Evolutionary conservation across 2,113 vertebrate species (phyloP).

Genomic region (Mesocricetus auratus): DNA sequence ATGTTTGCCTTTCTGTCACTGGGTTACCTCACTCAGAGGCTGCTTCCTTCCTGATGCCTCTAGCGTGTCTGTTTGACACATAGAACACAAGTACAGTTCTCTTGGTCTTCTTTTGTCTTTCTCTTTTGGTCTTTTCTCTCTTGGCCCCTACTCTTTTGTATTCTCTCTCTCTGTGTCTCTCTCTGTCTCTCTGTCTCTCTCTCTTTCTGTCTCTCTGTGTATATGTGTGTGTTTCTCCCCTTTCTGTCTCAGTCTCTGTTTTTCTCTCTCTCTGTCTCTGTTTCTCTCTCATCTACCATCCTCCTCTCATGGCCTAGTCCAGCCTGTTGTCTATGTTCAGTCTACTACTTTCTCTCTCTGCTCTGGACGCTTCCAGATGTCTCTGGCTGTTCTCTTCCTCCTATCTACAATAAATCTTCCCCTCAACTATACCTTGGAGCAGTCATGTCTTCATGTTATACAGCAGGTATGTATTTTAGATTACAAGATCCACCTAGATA

Average conservation of each 20-base stretch:
- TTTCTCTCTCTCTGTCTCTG: not conserved
- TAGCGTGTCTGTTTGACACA: not conserved
- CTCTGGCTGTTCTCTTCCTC: not conserved
- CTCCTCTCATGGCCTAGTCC: not conserved
- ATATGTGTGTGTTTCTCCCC: not conserved
- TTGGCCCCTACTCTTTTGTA: not conserved
- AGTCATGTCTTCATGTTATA: not conserved
- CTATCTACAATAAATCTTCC: not conserved
- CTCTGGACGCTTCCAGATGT: not conserved
- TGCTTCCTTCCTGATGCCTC: not conserved
- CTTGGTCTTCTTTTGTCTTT: not conserved
- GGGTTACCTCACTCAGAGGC: too few relatives aligned
- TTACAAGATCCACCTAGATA: not conserved
- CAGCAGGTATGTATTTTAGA: not conserved
- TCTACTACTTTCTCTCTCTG: not conserved
- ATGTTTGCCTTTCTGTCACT: too few relatives aligned
- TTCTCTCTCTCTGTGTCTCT: too few relatives aligned
- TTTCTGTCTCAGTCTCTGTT: not conserved
- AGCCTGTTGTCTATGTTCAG: not conserved
- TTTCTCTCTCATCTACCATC: not conserved
- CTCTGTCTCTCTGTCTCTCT: not conserved
- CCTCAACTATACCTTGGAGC: not conserved
- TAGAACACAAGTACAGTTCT: not conserved
- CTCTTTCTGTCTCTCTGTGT: too few relatives aligned
- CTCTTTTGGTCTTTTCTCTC: not conserved